Percentiles rank a stretch among this genome's conserved stretches.
phyloP scores from a whole-genome alignment of 1,140 invertebrate species.

The Trinorchestia longiramus region DNA sequence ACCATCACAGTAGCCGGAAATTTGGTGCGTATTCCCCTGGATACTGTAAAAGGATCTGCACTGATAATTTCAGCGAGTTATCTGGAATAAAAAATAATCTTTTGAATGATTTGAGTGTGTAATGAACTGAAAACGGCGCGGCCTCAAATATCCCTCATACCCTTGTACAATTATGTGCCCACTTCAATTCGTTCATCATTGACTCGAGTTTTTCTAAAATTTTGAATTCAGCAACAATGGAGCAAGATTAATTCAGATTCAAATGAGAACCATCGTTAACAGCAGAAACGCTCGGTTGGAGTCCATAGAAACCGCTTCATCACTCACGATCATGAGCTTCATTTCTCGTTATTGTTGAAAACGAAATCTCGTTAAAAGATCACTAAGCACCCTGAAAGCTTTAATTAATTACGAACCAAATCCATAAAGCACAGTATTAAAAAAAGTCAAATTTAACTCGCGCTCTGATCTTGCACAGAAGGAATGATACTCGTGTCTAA shows the following conservation, averaged over 20 bases:
- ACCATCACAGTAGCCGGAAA: too few species aligned
- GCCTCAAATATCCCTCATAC: too few species aligned
- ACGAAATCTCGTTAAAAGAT: conserved; percentile 3
- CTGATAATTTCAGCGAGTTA: too few species aligned
- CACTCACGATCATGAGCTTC: conserved; percentile 29
- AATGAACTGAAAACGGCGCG: too few species aligned
- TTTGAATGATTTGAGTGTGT: too few species aligned
- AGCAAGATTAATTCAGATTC: not conserved
- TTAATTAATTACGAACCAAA: not conserved
- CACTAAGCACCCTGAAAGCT: not conserved
- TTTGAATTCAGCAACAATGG: not conserved
- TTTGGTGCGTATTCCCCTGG: too few species aligned
- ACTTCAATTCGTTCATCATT: not conserved
- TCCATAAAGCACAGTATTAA: not conserved
- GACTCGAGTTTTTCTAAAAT: not conserved
- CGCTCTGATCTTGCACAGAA: not conserved
- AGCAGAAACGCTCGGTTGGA: not conserved
- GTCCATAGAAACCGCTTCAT: conserved; percentile 27
- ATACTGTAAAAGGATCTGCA: too few species aligned
- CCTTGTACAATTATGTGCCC: too few species aligned
- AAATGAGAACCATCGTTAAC: conserved; percentile 12
- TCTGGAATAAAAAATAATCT: too few species aligned
- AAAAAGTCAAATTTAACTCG: not conserved
- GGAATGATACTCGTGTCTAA: not conserved
- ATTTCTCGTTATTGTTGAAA: conserved; percentile 13